Percentiles rank a stretch among this genome's conserved stretches.
phyloP scores from a whole-genome alignment of 1,140 invertebrate species.

The Bemisia tabaci region DNA sequence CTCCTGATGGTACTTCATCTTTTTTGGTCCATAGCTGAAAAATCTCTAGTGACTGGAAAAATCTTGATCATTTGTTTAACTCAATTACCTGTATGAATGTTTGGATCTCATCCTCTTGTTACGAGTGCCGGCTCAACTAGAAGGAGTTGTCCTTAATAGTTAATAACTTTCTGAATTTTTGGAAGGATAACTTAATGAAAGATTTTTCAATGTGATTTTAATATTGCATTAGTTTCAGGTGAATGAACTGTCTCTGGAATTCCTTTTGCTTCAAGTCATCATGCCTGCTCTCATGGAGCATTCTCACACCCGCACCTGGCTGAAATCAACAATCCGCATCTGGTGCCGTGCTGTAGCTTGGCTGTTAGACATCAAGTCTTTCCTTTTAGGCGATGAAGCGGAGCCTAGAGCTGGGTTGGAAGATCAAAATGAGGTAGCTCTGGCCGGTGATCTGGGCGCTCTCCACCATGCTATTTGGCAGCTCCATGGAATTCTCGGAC shows the following conservation, averaged over 20 bases:
- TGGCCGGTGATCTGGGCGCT: conserved; percentile 49
- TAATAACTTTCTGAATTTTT: too few relatives aligned
- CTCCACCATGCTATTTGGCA: conserved; percentile 69
- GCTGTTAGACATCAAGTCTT: conserved; percentile 74
- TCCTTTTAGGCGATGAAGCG: conserved; percentile 59
- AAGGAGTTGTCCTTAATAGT: too few relatives aligned
- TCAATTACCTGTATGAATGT: too few relatives aligned
- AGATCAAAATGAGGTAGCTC: conserved; percentile 28
- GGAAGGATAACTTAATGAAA: too few relatives aligned
- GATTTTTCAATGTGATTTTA: too few relatives aligned
- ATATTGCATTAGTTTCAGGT: too few relatives aligned
- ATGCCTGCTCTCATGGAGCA: conserved; percentile 91
- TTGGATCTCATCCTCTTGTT: too few relatives aligned
- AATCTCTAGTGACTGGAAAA: too few relatives aligned
- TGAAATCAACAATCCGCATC: conserved; percentile 69
- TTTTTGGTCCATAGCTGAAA: too few relatives aligned
- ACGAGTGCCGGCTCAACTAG: too few relatives aligned
- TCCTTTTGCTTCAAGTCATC: conserved; percentile 89
- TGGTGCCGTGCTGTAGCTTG: conserved; percentile 85
- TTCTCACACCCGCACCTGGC: conserved; percentile 82
- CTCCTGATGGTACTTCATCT: too few relatives aligned
- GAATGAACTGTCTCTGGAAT: conserved; percentile 83
- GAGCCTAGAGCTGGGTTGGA: conserved; percentile 19
- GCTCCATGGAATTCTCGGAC: conserved; percentile 59
- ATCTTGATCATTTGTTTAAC: too few relatives aligned